These are phyloP conservation scores for Ditylenchus weischeri DNA, from an alignment of 2,888 invertebrate species.

Conservation along the genomic window DNA sequence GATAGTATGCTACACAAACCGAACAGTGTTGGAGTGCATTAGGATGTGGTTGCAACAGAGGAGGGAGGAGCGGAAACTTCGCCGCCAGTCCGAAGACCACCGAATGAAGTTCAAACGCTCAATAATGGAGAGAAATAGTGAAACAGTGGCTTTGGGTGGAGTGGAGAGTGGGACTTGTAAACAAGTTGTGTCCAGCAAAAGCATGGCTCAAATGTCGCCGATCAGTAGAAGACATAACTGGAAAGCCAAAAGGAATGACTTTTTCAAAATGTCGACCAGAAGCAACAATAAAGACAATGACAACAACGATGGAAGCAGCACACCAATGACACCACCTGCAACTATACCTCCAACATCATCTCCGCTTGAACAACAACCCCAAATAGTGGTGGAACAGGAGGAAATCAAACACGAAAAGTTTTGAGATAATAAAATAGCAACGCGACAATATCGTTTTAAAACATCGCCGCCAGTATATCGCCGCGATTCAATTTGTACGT, in stretches of 20 bases:
- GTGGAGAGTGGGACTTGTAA: neutral
- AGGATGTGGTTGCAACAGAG: constrained; percentile 16
- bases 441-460: no score
- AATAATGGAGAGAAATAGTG: constrained; percentile 17
- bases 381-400: no score
- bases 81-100: constrained; percentile 27
- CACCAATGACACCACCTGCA: no score
- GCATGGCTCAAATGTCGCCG: neutral
- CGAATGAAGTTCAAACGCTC: constrained; percentile 27
- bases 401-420: no score
- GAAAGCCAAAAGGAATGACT: neutral
- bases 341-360: no score
- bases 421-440: no score
- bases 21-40: constrained; percentile 35
- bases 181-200: neutral
- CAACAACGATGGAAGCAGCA: neutral
- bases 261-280: neutral
- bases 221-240: neutral
- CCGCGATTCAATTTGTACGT: no score
- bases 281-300: constrained; percentile 1
- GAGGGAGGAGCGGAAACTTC: constrained; percentile 22
- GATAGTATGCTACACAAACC: constrained; percentile 53
- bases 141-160: constrained; percentile 1
- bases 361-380: no score
- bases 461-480: no score